A percentile compares a stretch with the other conserved stretches of the same genome.
Evolutionary conservation across 2,797 vertebrate genomes (phyloP).

Genomic region (Leptatherina wallacei): DNA sequence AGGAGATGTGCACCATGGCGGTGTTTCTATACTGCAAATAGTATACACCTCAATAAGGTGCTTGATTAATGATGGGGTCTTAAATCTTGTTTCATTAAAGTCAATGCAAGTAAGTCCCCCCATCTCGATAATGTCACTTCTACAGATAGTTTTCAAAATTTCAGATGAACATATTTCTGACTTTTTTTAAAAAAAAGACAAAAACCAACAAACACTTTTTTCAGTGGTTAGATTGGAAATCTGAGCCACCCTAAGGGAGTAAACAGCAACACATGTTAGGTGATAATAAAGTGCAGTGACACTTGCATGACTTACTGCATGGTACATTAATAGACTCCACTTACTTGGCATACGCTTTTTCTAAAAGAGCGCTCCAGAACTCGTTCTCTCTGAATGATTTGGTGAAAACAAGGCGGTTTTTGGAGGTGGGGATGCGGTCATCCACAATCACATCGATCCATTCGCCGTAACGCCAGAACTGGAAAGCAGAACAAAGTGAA

Average conservation of each 20-base stretch:
- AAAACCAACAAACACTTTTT: neutral
- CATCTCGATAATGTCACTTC: neutral
- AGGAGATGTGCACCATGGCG: neutral
- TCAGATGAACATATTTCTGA: too few species aligned
- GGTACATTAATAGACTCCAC: constrained; percentile 37
- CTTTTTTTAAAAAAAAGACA: too few species aligned
- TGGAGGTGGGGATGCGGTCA: constrained; percentile 90
- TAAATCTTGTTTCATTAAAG: constrained; percentile 13
- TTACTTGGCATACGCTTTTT: constrained; percentile 99
- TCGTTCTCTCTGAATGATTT: constrained; percentile 92
- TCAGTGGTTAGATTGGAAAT: constrained; percentile 7
- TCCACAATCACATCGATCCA: constrained; percentile 96
- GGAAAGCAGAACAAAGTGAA: neutral
- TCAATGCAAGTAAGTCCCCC: neutral
- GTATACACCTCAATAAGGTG: neutral
- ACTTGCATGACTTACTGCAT: neutral
- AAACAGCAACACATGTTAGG: neutral
- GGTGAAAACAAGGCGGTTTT: constrained; percentile 91
- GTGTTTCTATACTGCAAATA: constrained; percentile 6
- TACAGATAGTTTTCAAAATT: too few species aligned
- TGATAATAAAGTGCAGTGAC: neutral
- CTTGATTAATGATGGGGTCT: neutral
- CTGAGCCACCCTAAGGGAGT: constrained; percentile 2
- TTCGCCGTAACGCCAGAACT: constrained; percentile 95
- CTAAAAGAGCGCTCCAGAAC: constrained; percentile 95